Conservation (phyloP, 2,797 vertebrate genomes). For the Taenioides sp. region DNA sequence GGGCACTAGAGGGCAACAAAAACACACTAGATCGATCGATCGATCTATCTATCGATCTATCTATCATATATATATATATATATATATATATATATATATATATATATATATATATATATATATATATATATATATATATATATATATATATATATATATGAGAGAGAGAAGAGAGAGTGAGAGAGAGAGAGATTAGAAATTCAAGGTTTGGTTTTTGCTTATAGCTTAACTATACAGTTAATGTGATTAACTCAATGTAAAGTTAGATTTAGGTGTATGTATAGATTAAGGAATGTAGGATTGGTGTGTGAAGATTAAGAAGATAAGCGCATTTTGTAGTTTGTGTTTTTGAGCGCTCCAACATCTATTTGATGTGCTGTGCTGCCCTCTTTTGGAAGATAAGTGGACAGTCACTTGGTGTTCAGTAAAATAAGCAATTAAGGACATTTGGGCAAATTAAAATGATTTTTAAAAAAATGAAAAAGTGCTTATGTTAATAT, state of each 20-base stretch:
- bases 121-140: too few relatives aligned
- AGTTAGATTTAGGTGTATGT: too few relatives aligned
- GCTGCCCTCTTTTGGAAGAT: constrained; percentile 57
- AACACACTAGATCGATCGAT: too few relatives aligned
- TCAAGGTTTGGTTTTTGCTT: neutral
- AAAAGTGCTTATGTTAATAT: neutral
- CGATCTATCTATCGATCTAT: too few relatives aligned
- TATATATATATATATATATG: too few relatives aligned
- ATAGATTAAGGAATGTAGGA: neutral
- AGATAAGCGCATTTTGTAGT: neutral
- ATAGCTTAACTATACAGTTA: neutral
- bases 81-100: too few relatives aligned
- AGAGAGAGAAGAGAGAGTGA: too few relatives aligned
- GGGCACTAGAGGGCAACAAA: constrained; percentile 41
- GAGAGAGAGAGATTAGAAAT: neutral
- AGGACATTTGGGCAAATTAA: neutral
- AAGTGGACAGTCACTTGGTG: neutral
- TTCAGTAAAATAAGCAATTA: neutral
- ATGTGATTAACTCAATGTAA: neutral
- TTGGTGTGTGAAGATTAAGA: neutral
- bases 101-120: too few relatives aligned
- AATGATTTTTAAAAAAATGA: neutral
- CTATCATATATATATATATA: too few relatives aligned
- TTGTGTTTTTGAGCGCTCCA: neutral
- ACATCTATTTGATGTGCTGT: constrained; percentile 21